Conservation (phyloP, 92 coral and sea anemone genomes). For the Siderastrea siderea region DNA sequence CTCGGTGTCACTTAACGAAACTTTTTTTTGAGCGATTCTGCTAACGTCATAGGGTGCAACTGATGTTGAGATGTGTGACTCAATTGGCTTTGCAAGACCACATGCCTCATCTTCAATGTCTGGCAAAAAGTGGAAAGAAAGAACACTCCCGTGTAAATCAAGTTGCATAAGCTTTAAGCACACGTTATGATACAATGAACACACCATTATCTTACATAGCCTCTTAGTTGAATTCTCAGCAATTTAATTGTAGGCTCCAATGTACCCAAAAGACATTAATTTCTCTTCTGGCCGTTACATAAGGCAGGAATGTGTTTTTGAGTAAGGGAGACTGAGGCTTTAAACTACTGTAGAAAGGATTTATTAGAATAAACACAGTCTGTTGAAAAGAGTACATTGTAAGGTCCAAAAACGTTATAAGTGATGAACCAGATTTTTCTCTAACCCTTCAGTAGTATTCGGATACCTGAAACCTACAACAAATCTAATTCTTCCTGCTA, state of each 20-base stretch:
- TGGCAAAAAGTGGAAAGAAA: too few relatives aligned
- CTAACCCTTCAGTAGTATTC: background rate
- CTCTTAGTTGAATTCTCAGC: slow-evolving; percentile 38
- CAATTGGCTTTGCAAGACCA: too few relatives aligned
- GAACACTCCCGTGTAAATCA: too few relatives aligned
- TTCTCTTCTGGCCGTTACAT: background rate
- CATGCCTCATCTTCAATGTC: too few relatives aligned
- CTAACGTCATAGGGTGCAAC: too few relatives aligned
- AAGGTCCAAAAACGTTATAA: slow-evolving; percentile 11
- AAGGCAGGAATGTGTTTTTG: background rate
- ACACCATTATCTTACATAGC: slow-evolving; percentile 32
- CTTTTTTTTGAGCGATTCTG: too few relatives aligned
- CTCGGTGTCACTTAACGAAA: slow-evolving; percentile 44
- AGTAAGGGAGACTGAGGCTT: background rate
- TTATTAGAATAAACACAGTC: slow-evolving; percentile 8
- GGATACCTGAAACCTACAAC: background rate
- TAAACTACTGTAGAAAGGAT: background rate
- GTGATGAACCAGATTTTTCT: too few relatives aligned
- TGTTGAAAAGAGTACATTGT: slow-evolving; percentile 6
- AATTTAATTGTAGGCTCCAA: slow-evolving; percentile 7
- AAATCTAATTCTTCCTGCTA: slow-evolving; percentile 16
- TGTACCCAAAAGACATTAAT: slow-evolving; percentile 15
- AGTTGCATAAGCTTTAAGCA: too few relatives aligned
- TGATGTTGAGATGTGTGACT: too few relatives aligned
- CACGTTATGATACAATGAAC: too few relatives aligned